phyloP scores from a whole-genome alignment of 1,140 invertebrate genomes.

The Agrypnia vestita region DNA sequence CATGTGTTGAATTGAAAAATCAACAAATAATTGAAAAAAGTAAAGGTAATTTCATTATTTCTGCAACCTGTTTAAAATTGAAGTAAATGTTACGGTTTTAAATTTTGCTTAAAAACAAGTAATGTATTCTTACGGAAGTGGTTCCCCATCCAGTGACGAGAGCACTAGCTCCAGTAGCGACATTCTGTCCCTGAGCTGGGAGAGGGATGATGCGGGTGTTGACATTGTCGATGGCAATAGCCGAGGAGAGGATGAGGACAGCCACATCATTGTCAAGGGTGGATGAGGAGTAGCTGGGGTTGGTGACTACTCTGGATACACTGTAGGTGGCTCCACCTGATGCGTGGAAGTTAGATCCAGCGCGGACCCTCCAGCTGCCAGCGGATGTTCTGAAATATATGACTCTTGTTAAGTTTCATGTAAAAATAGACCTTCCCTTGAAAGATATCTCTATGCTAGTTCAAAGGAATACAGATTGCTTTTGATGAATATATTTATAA shows the following conservation, averaged over 20 bases:
- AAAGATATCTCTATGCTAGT: background rate
- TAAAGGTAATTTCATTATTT: too few relatives aligned
- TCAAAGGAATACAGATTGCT: background rate
- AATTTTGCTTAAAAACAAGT: background rate
- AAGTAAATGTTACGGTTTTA: too few relatives aligned
- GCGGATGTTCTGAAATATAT: constrained; percentile 30
- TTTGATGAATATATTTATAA: too few relatives aligned
- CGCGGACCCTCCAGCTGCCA: constrained; percentile 46
- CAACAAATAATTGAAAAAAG: too few relatives aligned
- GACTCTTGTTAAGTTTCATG: background rate
- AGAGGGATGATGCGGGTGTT: constrained; percentile 43
- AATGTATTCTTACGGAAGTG: constrained; percentile 38
- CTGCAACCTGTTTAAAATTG: too few relatives aligned
- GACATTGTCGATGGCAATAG: constrained; percentile 13
- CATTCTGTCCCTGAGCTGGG: constrained; percentile 54
- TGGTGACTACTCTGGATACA: constrained; percentile 21
- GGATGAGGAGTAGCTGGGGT: constrained; percentile 28
- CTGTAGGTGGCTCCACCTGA: constrained; percentile 43
- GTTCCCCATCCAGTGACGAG: constrained; percentile 70
- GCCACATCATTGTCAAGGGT: constrained; percentile 50
- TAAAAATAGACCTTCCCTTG: background rate
- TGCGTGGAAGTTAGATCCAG: constrained; percentile 51
- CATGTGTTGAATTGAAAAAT: too few relatives aligned
- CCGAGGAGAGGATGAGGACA: constrained; percentile 35
- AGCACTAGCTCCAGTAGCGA: constrained; percentile 59